Conservation (phyloP, 2,888 invertebrate genomes). For the Tinea pellionella region DNA sequence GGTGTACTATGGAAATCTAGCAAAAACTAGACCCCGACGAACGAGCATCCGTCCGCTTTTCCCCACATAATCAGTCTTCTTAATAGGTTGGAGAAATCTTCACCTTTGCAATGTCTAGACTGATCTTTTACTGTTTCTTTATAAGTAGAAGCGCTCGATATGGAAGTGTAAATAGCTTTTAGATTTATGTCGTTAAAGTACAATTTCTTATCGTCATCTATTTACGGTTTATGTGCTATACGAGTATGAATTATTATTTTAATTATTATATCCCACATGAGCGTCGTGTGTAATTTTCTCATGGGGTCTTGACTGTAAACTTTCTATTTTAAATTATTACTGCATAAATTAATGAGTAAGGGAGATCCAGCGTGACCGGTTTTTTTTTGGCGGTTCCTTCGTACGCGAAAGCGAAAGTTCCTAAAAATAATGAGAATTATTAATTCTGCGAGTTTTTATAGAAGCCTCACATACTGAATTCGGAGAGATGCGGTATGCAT, state of each 20-base stretch:
- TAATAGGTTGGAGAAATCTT: conserved; percentile 59
- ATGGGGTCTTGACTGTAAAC: conserved; percentile 23
- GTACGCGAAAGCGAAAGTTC: conserved; percentile 10
- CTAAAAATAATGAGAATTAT: conserved; percentile 4
- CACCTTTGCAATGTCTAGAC: neutral
- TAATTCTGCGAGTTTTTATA: neutral
- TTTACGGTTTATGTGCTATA: neutral
- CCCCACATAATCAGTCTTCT: conserved; percentile 49
- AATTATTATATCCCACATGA: neutral
- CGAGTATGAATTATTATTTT: neutral
- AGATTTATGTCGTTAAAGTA: neutral
- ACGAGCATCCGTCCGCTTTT: conserved; percentile 45
- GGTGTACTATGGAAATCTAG: conserved; percentile 47
- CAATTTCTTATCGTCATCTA: conserved; percentile 1
- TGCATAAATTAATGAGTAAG: conserved; percentile 10
- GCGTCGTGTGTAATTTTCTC: conserved; percentile 8
- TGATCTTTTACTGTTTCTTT: neutral
- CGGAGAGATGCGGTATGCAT: neutral
- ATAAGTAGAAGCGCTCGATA: neutral
- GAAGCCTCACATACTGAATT: neutral
- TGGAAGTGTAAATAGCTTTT: conserved; percentile 1
- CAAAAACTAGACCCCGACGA: conserved; percentile 49
- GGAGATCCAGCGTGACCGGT: conserved; percentile 9
- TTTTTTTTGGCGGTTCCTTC: conserved; percentile 9
- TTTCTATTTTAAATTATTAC: conserved; percentile 43